Evolutionary conservation across 1,140 invertebrate genomes (phyloP), one percentile per base, ranked within the genome.

Genomic region (Nasonia vitripennis): DNA sequence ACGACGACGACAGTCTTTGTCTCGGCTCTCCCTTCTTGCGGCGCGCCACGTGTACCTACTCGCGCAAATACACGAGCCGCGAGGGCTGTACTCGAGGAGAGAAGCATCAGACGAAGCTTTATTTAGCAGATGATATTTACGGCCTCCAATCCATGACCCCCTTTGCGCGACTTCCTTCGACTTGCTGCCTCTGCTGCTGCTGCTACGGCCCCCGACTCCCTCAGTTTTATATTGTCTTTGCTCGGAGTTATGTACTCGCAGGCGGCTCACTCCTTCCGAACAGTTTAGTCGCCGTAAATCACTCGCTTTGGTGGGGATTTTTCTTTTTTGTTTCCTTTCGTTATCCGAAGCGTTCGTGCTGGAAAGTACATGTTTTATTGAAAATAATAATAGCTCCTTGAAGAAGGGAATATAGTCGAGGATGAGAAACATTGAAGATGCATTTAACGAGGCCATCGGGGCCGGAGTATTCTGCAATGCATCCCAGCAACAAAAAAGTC

Each of bases 91-190:
- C 89, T 90, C 89, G 87, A 90, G 87, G 89, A 91, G 89, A 91
- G 89, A n/a, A 48, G 48, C 51, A 17, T 20, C 2, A 20, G 79
- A 17, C 68, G 86, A 88, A 91, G 89, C 88, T 90, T 91, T 91
- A 90, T 91, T 91, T 91, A 91, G 90, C 91, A 91, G 90, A 91
- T 91, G 89, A 91, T 91, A 91, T 91, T 91, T 91, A 91, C 89
- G 90, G 89, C 90, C 90, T 89, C 88, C 88, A 90, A 90, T 91
- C 87, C 90, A 27, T 62, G 31, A 27, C 27, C 51, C 62, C 51
- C 62, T 17, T 20, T 7, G 41, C 20, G 7, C 48, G 17, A n/a
- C 41, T 17, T 17, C 51, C 79, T 20, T 55, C 77, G 51, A 37
- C 17, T 37, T 67, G 27, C 27, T 31, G 48, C 78, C 6, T 74